A percentile compares a stretch with the other conserved stretches of the same genome.
phyloP scores from a whole-genome alignment of 2,797 vertebrate genomes.

The Cossypha niveicapilla region DNA sequence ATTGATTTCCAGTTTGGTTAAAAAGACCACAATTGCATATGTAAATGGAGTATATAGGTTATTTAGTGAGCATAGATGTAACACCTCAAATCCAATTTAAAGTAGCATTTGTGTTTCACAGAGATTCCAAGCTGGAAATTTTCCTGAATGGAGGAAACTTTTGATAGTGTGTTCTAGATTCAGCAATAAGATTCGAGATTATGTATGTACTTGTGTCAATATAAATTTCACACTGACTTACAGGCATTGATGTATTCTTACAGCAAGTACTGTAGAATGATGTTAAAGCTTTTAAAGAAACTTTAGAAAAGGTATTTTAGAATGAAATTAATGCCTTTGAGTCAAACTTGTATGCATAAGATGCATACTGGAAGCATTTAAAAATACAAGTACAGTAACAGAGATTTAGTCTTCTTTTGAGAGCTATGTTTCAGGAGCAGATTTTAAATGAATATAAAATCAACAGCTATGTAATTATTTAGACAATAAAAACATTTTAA shows the following conservation, averaged over 20 bases:
- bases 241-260: not conserved
- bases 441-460: not conserved
- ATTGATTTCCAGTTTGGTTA: not conserved
- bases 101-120: not conserved
- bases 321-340: not conserved
- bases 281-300: not conserved
- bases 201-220: not conserved
- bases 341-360: not conserved
- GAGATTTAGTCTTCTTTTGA: not conserved
- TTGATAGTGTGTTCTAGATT: not conserved
- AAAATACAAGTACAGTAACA: not conserved
- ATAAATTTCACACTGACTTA: not conserved
- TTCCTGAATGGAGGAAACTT: not conserved
- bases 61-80: not conserved
- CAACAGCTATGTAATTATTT: not conserved
- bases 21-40: not conserved
- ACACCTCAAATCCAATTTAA: not conserved
- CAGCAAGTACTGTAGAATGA: conserved; percentile 8
- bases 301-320: not conserved
- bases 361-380: not conserved
- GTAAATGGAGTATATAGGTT: not conserved
- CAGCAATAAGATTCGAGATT: conserved; percentile 2
- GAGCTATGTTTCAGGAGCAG: not conserved
- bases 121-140: not conserved
- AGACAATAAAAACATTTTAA: not conserved